These are phyloP conservation scores for Puma concolor DNA, from an alignment of 2,113 vertebrate species.

Conservation along the genomic window DNA sequence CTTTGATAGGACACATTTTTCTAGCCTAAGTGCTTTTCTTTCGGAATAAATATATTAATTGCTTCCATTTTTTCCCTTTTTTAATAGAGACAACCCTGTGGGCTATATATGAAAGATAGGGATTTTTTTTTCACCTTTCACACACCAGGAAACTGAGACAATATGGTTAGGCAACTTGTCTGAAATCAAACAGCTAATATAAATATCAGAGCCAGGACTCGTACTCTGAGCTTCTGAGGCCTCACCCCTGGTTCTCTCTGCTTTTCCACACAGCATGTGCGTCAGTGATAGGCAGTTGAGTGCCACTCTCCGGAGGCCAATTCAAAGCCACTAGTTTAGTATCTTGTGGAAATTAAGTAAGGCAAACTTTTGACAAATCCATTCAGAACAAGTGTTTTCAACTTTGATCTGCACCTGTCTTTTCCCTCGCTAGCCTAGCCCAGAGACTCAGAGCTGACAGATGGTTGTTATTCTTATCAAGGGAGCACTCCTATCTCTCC, in stretches of 20 bases:
- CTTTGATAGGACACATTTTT: background rate
- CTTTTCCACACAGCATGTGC: background rate
- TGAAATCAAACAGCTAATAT: background rate
- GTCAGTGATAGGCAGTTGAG: background rate
- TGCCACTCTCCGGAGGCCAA: background rate
- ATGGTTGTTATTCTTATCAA: background rate
- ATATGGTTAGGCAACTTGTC: background rate
- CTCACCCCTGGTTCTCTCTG: background rate
- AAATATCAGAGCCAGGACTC: background rate
- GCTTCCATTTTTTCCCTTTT: background rate
- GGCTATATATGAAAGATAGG: background rate
- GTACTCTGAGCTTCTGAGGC: too few relatives aligned
- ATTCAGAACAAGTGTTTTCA: slow-evolving; percentile 35
- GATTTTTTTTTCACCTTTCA: background rate
- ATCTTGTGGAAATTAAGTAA: slow-evolving; percentile 55
- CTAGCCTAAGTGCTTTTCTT: background rate
- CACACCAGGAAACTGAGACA: background rate
- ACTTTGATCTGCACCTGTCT: slow-evolving; percentile 50
- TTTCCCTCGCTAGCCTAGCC: slow-evolving; percentile 1
- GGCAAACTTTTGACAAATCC: slow-evolving; percentile 46
- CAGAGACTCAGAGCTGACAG: slow-evolving; percentile 48
- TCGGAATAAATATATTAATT: background rate
- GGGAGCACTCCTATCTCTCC: slow-evolving; percentile 13
- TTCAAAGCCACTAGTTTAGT: slow-evolving; percentile 31
- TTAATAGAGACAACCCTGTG: background rate